phyloP scores from a whole-genome alignment of 2,113 vertebrate genomes.

The Synchiropus splendidus region DNA sequence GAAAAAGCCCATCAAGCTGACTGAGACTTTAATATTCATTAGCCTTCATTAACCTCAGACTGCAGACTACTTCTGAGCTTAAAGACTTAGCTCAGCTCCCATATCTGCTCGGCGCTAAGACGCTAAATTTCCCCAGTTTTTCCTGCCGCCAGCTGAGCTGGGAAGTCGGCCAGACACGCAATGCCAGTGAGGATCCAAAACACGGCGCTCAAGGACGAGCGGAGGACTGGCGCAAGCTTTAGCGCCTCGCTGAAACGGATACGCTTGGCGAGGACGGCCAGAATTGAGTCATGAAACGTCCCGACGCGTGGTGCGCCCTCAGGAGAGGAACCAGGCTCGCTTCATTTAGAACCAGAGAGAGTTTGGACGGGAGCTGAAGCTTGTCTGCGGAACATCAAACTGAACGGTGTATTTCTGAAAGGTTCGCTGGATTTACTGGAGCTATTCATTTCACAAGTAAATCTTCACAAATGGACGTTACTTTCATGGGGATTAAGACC shows the following conservation, averaged over 20 bases:
- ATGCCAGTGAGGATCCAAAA: conserved; percentile 1
- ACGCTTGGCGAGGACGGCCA: no score
- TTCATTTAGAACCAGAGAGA: no score
- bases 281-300: conserved; percentile 6
- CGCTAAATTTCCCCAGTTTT: conserved; percentile 11
- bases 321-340: conserved; percentile 18
- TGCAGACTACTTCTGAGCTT: conserved; percentile 2
- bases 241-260: no score
- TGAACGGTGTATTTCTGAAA: conserved; percentile 1
- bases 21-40: conserved; percentile 2
- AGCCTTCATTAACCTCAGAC: conserved; percentile 9
- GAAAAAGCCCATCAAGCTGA: background rate
- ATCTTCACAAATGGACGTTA: no score
- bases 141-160: conserved; percentile 5
- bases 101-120: conserved; percentile 24
- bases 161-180: conserved; percentile 9
- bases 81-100: conserved; percentile 16
- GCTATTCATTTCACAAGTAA: no score
- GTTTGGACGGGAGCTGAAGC: background rate
- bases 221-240: no score
- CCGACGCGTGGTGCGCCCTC: conserved; percentile 1
- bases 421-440: no score
- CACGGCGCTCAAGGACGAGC: background rate
- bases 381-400: conserved; percentile 13
- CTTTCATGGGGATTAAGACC: no score